A percentile compares a stretch with the other conserved stretches of the same genome.
Evolutionary conservation across 2,888 invertebrate genomes (phyloP).

Genomic region (Aproaerema taeniolella): DNA sequence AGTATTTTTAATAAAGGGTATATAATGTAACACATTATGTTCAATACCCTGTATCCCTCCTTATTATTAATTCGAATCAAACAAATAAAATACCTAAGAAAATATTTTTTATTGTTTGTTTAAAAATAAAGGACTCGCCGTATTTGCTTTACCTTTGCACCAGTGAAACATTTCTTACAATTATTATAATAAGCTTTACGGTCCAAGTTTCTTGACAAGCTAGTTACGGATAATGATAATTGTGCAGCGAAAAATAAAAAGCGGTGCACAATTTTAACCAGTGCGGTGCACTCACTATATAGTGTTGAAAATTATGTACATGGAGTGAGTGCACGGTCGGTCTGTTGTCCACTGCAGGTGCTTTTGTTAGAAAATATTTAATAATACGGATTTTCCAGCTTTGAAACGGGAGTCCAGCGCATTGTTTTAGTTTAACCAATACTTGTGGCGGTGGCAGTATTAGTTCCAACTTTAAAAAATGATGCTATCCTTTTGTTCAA

Average conservation of each 20-base stretch:
- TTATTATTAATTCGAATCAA: too few species aligned
- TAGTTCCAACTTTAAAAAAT: slow-evolving; percentile 19
- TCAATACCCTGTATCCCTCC: too few species aligned
- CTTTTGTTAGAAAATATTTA: slow-evolving; percentile 36
- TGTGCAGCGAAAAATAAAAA: not conserved
- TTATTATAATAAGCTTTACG: not conserved
- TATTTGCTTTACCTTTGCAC: too few species aligned
- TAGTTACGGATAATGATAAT: not conserved
- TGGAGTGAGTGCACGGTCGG: slow-evolving; percentile 8
- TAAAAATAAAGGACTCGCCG: too few species aligned
- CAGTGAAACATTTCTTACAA: not conserved
- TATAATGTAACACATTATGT: too few species aligned
- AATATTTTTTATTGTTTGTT: too few species aligned
- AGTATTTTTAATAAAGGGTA: too few species aligned
- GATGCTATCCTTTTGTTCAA: slow-evolving; percentile 2
- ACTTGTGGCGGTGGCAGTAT: slow-evolving; percentile 18
- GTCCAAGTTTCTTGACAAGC: not conserved
- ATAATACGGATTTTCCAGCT: slow-evolving; percentile 31
- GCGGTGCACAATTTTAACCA: not conserved
- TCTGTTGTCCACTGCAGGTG: slow-evolving; percentile 31
- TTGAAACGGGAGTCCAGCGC: slow-evolving; percentile 23
- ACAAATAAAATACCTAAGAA: too few species aligned
- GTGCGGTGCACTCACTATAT: not conserved
- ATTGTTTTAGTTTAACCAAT: slow-evolving; percentile 21
- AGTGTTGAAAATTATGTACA: not conserved